Evolutionary conservation across 2,797 vertebrate species (phyloP).

Genomic region (Gymnopithys bicolor): DNA sequence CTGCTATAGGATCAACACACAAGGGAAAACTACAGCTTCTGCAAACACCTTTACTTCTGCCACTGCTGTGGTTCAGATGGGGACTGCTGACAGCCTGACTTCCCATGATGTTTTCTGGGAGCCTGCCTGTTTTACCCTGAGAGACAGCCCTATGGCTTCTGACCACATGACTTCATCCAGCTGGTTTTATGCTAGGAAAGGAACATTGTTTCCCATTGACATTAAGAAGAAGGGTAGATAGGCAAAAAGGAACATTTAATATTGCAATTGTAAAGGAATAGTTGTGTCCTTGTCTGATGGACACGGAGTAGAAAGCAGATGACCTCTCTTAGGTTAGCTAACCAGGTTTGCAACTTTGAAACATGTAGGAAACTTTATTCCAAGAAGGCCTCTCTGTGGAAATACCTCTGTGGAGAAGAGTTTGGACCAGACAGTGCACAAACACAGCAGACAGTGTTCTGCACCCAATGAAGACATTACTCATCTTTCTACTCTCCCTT

Average conservation of each 20-base stretch:
- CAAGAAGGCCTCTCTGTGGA: not conserved
- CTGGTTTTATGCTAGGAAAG: not conserved
- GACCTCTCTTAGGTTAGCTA: not conserved
- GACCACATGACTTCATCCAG: not conserved
- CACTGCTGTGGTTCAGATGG: not conserved
- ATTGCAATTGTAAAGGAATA: not conserved
- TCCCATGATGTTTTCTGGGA: fast-evolving
- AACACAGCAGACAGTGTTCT: not conserved
- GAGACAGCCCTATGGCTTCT: not conserved
- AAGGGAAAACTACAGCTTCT: not conserved
- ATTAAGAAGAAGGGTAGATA: not conserved
- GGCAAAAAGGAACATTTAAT: not conserved
- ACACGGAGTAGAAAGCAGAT: not conserved
- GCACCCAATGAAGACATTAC: not conserved
- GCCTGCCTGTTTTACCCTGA: not conserved
- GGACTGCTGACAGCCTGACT: not conserved
- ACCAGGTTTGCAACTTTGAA: not conserved
- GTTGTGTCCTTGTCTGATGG: not conserved
- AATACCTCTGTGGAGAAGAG: not conserved
- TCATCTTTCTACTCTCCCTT: not conserved
- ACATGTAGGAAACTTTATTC: not conserved
- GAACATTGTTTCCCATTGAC: not conserved
- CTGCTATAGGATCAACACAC: not conserved
- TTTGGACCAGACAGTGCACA: not conserved
- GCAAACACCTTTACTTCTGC: not conserved